Conservation (phyloP, 2,113 vertebrate genomes). For the Sarotherodon lohbergeri region DNA sequence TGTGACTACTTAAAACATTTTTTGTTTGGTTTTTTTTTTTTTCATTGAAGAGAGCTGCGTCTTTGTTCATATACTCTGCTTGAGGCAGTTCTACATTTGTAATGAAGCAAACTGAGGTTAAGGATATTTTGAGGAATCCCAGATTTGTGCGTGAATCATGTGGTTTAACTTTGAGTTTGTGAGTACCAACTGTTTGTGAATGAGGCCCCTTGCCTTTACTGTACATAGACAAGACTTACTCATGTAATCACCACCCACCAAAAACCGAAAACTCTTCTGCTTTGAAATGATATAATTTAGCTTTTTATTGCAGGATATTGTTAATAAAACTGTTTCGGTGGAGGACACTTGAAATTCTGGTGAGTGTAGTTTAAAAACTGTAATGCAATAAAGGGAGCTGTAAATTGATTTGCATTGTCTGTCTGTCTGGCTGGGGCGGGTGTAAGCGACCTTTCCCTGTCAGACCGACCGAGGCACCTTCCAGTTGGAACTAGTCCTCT, state of each 20-base stretch:
- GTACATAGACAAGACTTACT: not conserved
- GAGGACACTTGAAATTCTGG: not conserved
- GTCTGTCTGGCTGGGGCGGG: not conserved
- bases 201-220: not conserved
- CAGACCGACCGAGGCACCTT: conserved; percentile 28
- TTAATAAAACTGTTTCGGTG: not conserved
- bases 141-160: not conserved
- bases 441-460: not conserved
- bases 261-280: not conserved
- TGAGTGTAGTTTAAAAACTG: not conserved
- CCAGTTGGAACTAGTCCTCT: conserved; percentile 51
- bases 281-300: not conserved
- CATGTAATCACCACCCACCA: not conserved
- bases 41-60: not conserved
- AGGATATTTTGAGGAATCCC: not conserved
- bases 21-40: not conserved
- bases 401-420: not conserved
- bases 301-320: not conserved
- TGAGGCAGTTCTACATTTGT: not conserved
- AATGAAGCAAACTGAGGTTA: not conserved
- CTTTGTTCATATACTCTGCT: not conserved
- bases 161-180: not conserved
- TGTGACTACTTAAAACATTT: not conserved
- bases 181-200: not conserved
- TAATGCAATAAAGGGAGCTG: not conserved